These are phyloP conservation scores for Dermolepida albohirtum DNA, from an alignment of 2,888 invertebrate genomes.

Conservation along the genomic window DNA sequence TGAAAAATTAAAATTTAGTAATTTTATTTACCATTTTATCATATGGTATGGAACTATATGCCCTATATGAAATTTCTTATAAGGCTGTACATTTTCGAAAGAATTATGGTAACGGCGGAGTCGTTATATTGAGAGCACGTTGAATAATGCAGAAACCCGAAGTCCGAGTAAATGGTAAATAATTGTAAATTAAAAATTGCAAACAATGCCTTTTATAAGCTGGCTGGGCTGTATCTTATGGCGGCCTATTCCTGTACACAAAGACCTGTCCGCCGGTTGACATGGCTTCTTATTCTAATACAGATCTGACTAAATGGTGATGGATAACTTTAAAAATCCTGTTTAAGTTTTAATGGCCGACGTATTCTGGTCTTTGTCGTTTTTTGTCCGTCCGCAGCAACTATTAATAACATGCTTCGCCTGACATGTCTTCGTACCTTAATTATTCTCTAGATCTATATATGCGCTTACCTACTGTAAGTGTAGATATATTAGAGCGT, in stretches of 20 bases:
- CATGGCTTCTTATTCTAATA: slow-evolving; percentile 37
- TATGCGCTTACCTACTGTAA: too few relatives aligned
- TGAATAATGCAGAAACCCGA: slow-evolving; percentile 47
- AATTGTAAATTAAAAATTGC: slow-evolving; percentile 48
- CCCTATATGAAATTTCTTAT: neutral
- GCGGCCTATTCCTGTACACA: slow-evolving; percentile 13
- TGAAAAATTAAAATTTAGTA: too few relatives aligned
- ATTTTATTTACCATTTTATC: too few relatives aligned
- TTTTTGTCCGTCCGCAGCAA: slow-evolving; percentile 17
- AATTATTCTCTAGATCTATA: too few relatives aligned
- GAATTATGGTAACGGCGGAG: neutral
- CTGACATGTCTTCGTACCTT: neutral
- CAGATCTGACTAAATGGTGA: slow-evolving; percentile 40
- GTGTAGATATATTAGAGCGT: too few relatives aligned
- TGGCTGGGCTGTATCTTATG: slow-evolving; percentile 37
- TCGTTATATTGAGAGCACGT: neutral
- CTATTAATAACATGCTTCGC: slow-evolving; percentile 16
- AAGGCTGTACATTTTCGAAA: neutral
- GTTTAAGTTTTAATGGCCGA: slow-evolving; percentile 33
- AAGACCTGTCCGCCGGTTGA: slow-evolving; percentile 32
- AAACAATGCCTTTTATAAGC: slow-evolving; percentile 42
- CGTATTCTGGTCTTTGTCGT: slow-evolving; percentile 30
- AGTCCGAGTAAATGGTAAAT: slow-evolving; percentile 48
- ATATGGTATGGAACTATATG: too few relatives aligned
- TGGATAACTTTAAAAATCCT: slow-evolving; percentile 37